Percentiles rank a stretch among this genome's conserved stretches.
Evolutionary conservation across 2,888 invertebrate genomes (phyloP).

Genomic region (Lasioglossum malachurum): DNA sequence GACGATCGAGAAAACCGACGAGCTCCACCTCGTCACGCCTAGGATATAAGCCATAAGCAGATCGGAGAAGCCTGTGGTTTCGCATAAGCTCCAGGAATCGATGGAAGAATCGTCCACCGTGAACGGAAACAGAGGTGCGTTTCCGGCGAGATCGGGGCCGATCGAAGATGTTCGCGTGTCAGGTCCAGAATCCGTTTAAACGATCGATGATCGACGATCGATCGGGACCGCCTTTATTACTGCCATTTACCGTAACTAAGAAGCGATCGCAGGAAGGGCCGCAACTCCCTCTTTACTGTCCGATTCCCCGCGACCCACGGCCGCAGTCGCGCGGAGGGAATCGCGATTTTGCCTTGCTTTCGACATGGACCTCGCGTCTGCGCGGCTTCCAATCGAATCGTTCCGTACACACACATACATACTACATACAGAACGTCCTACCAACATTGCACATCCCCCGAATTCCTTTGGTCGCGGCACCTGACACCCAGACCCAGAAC

Average conservation of each 20-base stretch:
- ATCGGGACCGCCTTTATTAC: constrained; percentile 40
- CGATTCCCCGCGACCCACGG: not conserved
- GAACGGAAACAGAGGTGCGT: not conserved
- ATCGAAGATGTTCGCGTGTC: constrained; percentile 17
- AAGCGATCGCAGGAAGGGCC: constrained; percentile 1
- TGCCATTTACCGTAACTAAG: constrained; percentile 45
- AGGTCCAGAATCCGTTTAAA: constrained; percentile 5
- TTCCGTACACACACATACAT: not conserved
- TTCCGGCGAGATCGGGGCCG: too few relatives aligned
- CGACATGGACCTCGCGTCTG: constrained; percentile 20
- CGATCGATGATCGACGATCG: constrained; percentile 27
- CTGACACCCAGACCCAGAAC: not conserved
- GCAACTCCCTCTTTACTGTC: not conserved
- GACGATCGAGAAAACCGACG: not conserved
- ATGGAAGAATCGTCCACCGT: not conserved
- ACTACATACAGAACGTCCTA: not conserved
- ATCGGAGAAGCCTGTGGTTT: not conserved
- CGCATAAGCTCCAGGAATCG: not conserved
- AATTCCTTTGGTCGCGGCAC: not conserved
- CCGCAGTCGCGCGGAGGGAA: not conserved
- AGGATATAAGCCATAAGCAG: not conserved
- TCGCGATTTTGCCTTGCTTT: constrained; percentile 47
- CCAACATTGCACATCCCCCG: constrained; percentile 10
- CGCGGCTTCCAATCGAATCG: constrained; percentile 13
- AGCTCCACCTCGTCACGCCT: not conserved